Conservation (phyloP, 2,113 vertebrate species). For the Corvus cornix region DNA sequence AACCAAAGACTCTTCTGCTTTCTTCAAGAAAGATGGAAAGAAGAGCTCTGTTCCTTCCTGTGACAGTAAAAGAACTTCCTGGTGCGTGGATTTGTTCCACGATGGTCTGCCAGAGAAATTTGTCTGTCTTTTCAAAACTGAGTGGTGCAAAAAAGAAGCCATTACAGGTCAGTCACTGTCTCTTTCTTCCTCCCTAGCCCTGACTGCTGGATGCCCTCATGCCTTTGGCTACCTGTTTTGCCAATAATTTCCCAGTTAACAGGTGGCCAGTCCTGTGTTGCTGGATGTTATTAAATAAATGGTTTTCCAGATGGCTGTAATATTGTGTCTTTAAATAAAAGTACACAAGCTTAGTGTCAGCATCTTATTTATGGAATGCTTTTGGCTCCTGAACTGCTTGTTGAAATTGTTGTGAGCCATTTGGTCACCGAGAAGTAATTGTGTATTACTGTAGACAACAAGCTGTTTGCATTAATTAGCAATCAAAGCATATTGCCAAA, state of each 20-base stretch:
- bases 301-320: slow-evolving; percentile 44
- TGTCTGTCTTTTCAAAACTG: not conserved
- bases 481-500: slow-evolving; percentile 67
- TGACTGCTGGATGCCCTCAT: not conserved
- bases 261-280: not conserved
- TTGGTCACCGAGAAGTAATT: slow-evolving; percentile 70
- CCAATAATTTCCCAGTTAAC: not conserved
- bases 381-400: slow-evolving; percentile 61
- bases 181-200: not conserved
- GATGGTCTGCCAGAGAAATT: not conserved
- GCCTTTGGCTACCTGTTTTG: slow-evolving; percentile 23
- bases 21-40: not conserved
- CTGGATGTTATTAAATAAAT: slow-evolving; percentile 7
- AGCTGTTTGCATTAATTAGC: slow-evolving; percentile 75
- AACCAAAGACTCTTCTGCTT: not conserved
- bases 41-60: not conserved
- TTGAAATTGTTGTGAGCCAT: slow-evolving; percentile 65
- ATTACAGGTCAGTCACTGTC: not conserved
- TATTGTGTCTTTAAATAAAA: slow-evolving; percentile 58
- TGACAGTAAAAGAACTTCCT: not conserved
- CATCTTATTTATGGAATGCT: slow-evolving; percentile 55
- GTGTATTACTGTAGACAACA: slow-evolving; percentile 66
- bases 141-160: not conserved
- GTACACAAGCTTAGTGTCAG: slow-evolving; percentile 44
- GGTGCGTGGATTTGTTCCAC: not conserved